phyloP scores from a whole-genome alignment of 2,113 vertebrate genomes.

The Myotis yumanensis region DNA sequence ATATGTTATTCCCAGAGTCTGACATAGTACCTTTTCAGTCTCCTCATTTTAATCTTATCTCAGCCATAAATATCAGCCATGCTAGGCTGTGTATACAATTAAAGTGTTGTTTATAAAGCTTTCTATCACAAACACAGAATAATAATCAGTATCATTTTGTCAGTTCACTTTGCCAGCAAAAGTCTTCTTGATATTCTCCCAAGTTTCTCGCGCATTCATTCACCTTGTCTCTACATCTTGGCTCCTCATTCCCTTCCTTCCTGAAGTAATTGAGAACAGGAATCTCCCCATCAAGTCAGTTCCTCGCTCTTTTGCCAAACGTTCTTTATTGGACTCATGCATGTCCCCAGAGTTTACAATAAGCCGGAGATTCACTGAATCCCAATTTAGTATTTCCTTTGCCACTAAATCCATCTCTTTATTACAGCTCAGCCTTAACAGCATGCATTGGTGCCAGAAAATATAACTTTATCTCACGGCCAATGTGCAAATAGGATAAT shows the following conservation, averaged over 20 bases:
- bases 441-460: background rate
- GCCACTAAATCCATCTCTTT: slow-evolving; percentile 59
- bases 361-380: slow-evolving; percentile 46
- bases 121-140: background rate
- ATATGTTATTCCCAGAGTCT: background rate
- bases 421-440: slow-evolving; percentile 6
- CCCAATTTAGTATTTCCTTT: slow-evolving; percentile 43
- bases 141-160: slow-evolving; percentile 13
- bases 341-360: slow-evolving; percentile 31
- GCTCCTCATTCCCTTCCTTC: slow-evolving; percentile 48
- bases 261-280: slow-evolving; percentile 49
- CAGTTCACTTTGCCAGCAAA: background rate
- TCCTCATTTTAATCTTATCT: background rate
- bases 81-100: background rate
- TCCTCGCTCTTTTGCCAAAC: slow-evolving; percentile 45
- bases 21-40: background rate
- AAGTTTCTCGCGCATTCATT: background rate
- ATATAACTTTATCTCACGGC: slow-evolving; percentile 38
- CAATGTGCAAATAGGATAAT: slow-evolving; percentile 62
- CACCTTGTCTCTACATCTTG: slow-evolving; percentile 43
- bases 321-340: slow-evolving; percentile 17
- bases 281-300: slow-evolving; percentile 37
- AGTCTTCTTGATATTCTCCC: slow-evolving; percentile 10
- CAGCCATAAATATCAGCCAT: background rate
- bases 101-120: background rate